Conservation (phyloP, 1,140 invertebrate genomes). For the Dreissena polymorpha region DNA sequence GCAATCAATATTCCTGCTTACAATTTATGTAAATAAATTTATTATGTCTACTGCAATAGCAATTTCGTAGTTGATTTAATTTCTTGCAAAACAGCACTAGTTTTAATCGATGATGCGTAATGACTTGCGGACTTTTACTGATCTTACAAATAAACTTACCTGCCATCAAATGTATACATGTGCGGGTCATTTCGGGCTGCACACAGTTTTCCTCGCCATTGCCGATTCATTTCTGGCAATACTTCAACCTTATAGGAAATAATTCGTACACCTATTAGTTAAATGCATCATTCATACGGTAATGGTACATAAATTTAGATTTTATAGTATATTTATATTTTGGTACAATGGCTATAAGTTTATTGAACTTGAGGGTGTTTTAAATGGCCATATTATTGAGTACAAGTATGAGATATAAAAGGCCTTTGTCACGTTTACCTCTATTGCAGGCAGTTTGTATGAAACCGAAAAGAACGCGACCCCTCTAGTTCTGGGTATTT, state of each 20-base stretch:
- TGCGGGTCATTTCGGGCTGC: constrained; percentile 44
- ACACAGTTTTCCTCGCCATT: constrained; percentile 17
- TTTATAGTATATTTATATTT: not conserved
- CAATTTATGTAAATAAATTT: not conserved
- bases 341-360: not conserved
- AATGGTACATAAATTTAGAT: not conserved
- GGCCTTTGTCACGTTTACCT: not conserved
- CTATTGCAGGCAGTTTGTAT: not conserved
- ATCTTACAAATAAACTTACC: not conserved
- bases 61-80: not conserved
- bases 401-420: not conserved
- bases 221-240: not conserved
- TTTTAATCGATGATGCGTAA: not conserved
- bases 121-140: not conserved
- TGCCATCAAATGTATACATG: constrained; percentile 39
- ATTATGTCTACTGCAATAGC: not conserved
- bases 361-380: not conserved
- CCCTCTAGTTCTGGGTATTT: not conserved
- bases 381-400: not conserved
- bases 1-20: not conserved
- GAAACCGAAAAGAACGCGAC: not conserved
- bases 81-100: not conserved
- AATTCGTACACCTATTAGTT: not conserved
- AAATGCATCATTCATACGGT: not conserved
- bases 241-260: constrained; percentile 21